Base-by-base conservation (phyloP, 2,113 vertebrate genomes). In the Sorex fumeus region DNA sequence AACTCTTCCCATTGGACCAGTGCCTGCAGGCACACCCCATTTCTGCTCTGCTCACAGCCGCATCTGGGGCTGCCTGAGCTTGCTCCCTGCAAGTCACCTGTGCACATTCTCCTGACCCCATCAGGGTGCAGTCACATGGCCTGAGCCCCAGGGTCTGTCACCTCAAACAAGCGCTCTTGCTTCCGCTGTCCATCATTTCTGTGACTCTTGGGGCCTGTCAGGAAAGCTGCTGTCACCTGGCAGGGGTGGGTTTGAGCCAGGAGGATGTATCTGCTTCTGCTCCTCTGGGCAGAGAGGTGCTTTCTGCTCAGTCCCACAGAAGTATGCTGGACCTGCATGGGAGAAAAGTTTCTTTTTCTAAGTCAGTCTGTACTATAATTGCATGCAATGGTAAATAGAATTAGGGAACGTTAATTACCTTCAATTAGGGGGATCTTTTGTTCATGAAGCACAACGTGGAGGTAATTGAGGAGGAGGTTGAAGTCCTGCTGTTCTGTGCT, bases 281-380 rank as follows among this genome's bases (percentile, higher is more conserved):
- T 86, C 83, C 64, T 75, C n/a, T n/a, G n/a, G n/a, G n/a, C 50
- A 57, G 79, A 90, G 45, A 85, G 13, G 43, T 27, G 4, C 2
- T 87, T 71, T 13, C 21, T 88, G 34, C 34, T 53, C 74, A 3
- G 19, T 77, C 67, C 53, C 75, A 75, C 4, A 64, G 50, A 87
- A 83, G 53, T 27, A 47, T 80, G 71, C 60, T 72, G 74, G 77
- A 82, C 53, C 85, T 76, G 23, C 36, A 60, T 1, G 21, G 57
- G 40, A 6, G 36, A 71, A 74, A 77, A 75, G 75, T n/a, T 50
- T 91, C 77, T 71, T 94, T 66, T 85, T 94, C 83, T 32, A 86
- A 92, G 75, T 25, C 57, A 92, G 76, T 95, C 80, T 95, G 96
- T 95, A 89, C 34, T 77, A 40, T 95, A 87, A 96, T 96, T 94